Conservation (phyloP, 2,113 vertebrate species). For the Hypocryptadius cinnamomeus region DNA sequence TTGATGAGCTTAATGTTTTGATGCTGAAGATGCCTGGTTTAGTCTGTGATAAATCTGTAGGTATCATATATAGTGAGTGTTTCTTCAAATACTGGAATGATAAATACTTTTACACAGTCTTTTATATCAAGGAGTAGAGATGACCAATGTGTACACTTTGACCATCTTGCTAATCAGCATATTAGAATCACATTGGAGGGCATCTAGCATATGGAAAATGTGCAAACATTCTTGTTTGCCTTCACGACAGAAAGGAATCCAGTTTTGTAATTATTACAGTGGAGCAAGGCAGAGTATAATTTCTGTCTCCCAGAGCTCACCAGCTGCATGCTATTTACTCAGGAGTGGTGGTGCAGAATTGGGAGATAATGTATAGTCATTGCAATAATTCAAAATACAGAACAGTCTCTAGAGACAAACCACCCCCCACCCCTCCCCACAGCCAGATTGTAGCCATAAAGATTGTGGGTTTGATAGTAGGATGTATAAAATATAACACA, state of each 20-base stretch:
- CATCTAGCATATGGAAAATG: neutral
- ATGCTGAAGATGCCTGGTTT: neutral
- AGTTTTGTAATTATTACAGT: neutral
- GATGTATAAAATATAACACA: neutral
- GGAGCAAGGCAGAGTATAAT: neutral
- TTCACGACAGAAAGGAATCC: neutral
- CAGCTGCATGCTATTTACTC: neutral
- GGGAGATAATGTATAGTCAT: neutral
- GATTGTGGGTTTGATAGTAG: neutral
- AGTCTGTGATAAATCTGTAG: neutral
- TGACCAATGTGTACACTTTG: neutral
- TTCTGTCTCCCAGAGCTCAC: neutral
- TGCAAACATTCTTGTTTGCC: neutral
- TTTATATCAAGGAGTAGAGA: neutral
- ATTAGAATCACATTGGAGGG: neutral
- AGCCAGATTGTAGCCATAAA: neutral
- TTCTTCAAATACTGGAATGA: neutral
- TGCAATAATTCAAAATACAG: neutral
- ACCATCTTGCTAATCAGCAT: neutral
- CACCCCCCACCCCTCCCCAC: fast-evolving
- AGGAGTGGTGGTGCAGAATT: neutral
- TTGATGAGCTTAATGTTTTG: neutral
- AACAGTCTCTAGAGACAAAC: neutral
- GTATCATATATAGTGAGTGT: neutral
- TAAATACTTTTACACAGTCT: neutral